A percentile compares a stretch with the other conserved stretches of the same genome.
phyloP scores from a whole-genome alignment of 2,797 vertebrate genomes.

The Gobio occitaniae region DNA sequence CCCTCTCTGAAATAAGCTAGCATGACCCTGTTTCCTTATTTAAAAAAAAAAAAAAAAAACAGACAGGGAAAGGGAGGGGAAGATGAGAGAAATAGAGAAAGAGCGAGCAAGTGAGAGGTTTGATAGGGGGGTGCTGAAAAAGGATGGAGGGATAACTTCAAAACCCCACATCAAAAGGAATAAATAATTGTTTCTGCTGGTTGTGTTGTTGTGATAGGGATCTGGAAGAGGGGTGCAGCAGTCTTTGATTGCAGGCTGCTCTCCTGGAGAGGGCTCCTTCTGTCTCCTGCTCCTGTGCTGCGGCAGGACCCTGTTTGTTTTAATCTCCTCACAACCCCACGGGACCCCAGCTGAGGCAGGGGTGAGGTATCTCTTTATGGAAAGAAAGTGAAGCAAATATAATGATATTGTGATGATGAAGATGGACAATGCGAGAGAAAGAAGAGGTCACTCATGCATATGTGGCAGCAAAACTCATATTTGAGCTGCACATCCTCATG shows the following conservation, averaged over 20 bases:
- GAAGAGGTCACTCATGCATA: not conserved
- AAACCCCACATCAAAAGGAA: conserved; percentile 98
- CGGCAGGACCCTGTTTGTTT: conserved; percentile 94
- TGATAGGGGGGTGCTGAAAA: conserved; percentile 57
- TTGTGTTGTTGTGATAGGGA: conserved; percentile 98
- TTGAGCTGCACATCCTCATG: not conserved
- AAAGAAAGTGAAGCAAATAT: conserved; percentile 13
- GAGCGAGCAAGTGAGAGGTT: conserved; percentile 43
- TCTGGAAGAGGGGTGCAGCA: conserved; percentile 96
- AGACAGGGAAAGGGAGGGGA: conserved; percentile 37
- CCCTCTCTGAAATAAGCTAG: conserved; percentile 66
- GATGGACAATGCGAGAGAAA: not conserved
- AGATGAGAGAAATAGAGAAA: conserved; percentile 64
- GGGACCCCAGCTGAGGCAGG: conserved; percentile 82
- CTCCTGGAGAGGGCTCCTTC: conserved; percentile 92
- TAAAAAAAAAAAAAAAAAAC: conserved; percentile 69
- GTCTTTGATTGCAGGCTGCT: conserved; percentile 95
- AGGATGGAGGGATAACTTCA: conserved; percentile 83
- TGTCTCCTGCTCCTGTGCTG: conserved; percentile 89
- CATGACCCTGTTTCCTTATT: conserved; percentile 91
- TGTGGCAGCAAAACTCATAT: not conserved
- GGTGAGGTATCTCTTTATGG: conserved; percentile 15
- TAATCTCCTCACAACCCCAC: conserved; percentile 92
- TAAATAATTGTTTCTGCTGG: conserved; percentile 99
- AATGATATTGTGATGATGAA: conserved; percentile 2